Conservation (phyloP, 2,113 vertebrate species). For the Zosterops borbonicus region DNA sequence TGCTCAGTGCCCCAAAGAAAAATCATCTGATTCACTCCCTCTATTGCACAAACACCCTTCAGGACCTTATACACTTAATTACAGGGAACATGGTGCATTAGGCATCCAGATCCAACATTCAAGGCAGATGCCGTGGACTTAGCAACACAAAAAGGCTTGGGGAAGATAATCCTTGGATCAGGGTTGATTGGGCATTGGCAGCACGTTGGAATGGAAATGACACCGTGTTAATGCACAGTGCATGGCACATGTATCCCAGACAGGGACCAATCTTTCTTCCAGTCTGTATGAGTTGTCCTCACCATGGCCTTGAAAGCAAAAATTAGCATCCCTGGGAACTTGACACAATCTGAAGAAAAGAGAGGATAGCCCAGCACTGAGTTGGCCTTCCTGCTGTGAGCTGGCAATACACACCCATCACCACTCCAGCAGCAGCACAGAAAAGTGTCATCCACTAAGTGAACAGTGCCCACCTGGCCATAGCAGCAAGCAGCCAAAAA, state of each 20-base stretch:
- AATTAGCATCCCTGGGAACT: not conserved
- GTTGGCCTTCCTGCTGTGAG: not conserved
- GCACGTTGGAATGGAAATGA: not conserved
- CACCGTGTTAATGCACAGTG: not conserved
- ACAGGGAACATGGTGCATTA: not conserved
- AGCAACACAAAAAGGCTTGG: not conserved
- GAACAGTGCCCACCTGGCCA: not conserved
- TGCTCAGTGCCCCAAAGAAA: not conserved
- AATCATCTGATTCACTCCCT: not conserved
- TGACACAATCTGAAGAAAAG: not conserved
- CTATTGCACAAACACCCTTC: not conserved
- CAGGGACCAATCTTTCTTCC: not conserved
- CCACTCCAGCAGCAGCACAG: not conserved
- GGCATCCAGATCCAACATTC: not conserved
- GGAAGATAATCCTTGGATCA: not conserved
- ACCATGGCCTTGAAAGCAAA: not conserved
- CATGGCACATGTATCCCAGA: not conserved
- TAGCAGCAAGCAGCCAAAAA: not conserved
- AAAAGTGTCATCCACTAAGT: not conserved
- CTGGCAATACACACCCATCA: not conserved
- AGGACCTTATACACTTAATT: not conserved
- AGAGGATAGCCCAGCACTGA: not conserved
- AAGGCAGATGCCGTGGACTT: not conserved
- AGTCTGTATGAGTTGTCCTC: not conserved
- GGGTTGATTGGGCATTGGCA: not conserved